Conservation (phyloP, 2,797 vertebrate species). For the Pitangus sulphuratus region DNA sequence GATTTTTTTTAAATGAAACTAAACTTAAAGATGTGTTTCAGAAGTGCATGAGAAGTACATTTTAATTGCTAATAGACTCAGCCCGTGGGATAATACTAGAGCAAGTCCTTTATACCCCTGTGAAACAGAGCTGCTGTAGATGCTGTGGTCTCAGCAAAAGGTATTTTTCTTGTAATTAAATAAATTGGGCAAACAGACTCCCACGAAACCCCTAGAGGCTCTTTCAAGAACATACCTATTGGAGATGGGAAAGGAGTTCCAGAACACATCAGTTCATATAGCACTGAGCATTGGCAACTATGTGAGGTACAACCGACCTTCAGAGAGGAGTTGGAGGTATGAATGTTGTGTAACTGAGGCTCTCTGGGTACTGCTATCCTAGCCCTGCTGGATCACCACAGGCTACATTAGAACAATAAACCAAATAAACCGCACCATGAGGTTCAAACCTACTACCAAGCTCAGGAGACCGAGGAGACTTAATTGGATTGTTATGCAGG, state of each 20-base stretch:
- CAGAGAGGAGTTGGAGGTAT: not conserved
- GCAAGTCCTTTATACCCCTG: not conserved
- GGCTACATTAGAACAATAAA: not conserved
- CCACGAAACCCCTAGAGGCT: not conserved
- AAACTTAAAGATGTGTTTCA: not conserved
- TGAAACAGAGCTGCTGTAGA: not conserved
- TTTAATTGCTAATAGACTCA: not conserved
- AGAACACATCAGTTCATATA: not conserved
- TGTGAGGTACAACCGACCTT: not conserved
- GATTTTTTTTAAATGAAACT: not conserved
- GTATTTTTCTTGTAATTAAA: not conserved
- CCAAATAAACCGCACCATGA: not conserved
- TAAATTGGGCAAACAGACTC: not conserved
- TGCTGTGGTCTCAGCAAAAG: not conserved
- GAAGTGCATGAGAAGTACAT: not conserved
- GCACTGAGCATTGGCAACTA: not conserved
- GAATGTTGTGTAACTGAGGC: too few species aligned
- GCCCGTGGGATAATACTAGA: not conserved
- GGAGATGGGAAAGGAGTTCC: not conserved
- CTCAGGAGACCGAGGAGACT: not conserved
- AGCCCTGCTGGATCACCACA: not conserved
- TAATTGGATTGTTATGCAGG: not conserved
- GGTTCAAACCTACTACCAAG: not conserved
- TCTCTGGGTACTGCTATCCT: not conserved
- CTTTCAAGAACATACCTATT: fast-evolving